Evolutionary conservation across 2,797 vertebrate species (phyloP).

Genomic region (Eulemur rubriventer): DNA sequence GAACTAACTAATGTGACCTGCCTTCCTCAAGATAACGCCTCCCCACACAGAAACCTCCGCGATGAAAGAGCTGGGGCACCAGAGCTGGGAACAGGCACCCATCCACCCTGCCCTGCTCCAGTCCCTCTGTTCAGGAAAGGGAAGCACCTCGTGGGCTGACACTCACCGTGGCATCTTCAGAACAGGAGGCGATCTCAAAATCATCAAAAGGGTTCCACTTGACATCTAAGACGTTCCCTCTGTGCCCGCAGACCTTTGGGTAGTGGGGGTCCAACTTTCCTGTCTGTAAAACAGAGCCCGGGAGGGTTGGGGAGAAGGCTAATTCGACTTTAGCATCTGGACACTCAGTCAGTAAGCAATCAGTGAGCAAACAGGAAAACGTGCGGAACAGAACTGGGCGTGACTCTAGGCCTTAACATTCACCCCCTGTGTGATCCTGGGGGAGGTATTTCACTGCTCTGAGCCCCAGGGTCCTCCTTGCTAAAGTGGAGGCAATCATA

Average conservation of each 20-base stretch:
- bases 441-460: not conserved
- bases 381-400: not conserved
- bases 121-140: accelerated
- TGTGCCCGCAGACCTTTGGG: constrained; percentile 93
- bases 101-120: not conserved
- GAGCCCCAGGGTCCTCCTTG: not conserved
- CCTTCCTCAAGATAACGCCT: not conserved
- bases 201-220: constrained; percentile 98
- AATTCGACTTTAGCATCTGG: not conserved
- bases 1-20: not conserved
- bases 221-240: constrained; percentile 93
- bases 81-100: accelerated
- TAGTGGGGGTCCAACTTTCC: constrained; percentile 95
- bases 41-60: not conserved
- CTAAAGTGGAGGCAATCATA: not conserved
- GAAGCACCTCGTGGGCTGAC: accelerated
- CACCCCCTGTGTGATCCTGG: not conserved
- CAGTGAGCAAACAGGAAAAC: not conserved
- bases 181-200: constrained; percentile 95
- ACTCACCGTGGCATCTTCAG: constrained; percentile 94
- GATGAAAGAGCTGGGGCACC: not conserved
- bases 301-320: not conserved
- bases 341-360: not conserved
- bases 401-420: not conserved
- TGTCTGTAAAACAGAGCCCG: constrained; percentile 85